Base-by-base conservation (phyloP, 2,888 invertebrate genomes). In the Plebejus melissa region DNA sequence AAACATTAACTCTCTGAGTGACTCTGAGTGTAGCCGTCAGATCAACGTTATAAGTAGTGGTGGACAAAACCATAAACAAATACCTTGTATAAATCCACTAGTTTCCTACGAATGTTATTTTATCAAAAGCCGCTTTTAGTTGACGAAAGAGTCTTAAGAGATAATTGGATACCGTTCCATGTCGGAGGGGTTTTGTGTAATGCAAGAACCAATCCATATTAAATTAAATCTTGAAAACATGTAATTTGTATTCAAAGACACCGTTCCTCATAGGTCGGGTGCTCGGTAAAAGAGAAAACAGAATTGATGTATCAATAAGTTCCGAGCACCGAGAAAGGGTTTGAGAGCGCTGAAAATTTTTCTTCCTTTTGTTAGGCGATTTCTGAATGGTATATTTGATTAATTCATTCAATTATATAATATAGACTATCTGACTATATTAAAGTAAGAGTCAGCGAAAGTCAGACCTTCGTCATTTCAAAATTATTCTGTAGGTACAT, bases 121-220 rank as follows among this genome's bases (percentile, higher is more conserved):
- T 74, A 7, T n/a, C 54, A 74, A 58, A 54, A 41, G 9, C 72
- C 32, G 32, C 28, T 54, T 54, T 72, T 22, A n/a, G 46, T 71
- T 71, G 5, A 50, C 32, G 50, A 54, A 50, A 50, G 54, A 72
- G n/a, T 22, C 41, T 38, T 38, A 6, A 13, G 4, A 54, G 50
- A 32, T 72, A 72, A 72, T 72, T 72, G 72, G 54, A 72, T 54
- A 46, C 72, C 32, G 72, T 72, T 32, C 72, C 50, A 50, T 54
- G 16, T 72, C 46, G 28, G 7, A 60, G 65, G 72, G 54, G 54
- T 28, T 72, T 72, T 72, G 72, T 54, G 54, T 71, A 71, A 71
- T 72, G 72, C 72, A 72, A 72, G 72, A 50, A 32, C 72, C 72
- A 28, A 72, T 72, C 72, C 72, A 72, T 72, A 72, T 72, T 54